phyloP scores from a whole-genome alignment of 2,113 vertebrate genomes.

The Elgaria multicarinata region DNA sequence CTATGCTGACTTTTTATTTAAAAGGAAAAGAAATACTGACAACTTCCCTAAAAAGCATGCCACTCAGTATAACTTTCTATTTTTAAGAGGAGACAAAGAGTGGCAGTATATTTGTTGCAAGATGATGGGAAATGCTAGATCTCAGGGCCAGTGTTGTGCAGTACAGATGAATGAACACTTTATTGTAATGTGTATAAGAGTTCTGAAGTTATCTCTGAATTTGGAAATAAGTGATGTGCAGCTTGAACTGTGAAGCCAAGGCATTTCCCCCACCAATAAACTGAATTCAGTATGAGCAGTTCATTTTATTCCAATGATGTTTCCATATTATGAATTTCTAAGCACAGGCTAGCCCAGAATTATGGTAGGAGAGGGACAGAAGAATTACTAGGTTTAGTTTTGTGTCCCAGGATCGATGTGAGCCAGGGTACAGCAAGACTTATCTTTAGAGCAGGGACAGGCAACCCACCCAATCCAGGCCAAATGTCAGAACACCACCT shows the following conservation, averaged over 20 bases:
- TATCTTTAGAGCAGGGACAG: neutral
- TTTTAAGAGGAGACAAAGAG: constrained; percentile 58
- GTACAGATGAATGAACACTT: constrained; percentile 36
- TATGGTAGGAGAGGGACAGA: neutral
- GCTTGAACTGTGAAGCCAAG: neutral
- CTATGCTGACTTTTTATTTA: constrained; percentile 46
- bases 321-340: neutral
- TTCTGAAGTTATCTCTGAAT: neutral
- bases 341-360: neutral
- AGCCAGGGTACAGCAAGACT: neutral
- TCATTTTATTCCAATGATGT: neutral
- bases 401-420: neutral
- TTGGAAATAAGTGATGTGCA: constrained; percentile 10
- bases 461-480: too few relatives aligned
- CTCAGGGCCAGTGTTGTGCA: constrained; percentile 20
- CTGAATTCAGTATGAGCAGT: neutral
- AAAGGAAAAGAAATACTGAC: constrained; percentile 68
- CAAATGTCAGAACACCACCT: too few relatives aligned
- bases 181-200: constrained; percentile 48
- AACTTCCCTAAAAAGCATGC: constrained; percentile 61
- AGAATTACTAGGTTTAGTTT: neutral
- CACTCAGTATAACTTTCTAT: constrained; percentile 68
- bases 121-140: constrained; percentile 44
- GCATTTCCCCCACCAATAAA: neutral
- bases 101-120: constrained; percentile 40